phyloP scores from a whole-genome alignment of 2,888 invertebrate species.

The Hirtodrosophila alboralis region DNA sequence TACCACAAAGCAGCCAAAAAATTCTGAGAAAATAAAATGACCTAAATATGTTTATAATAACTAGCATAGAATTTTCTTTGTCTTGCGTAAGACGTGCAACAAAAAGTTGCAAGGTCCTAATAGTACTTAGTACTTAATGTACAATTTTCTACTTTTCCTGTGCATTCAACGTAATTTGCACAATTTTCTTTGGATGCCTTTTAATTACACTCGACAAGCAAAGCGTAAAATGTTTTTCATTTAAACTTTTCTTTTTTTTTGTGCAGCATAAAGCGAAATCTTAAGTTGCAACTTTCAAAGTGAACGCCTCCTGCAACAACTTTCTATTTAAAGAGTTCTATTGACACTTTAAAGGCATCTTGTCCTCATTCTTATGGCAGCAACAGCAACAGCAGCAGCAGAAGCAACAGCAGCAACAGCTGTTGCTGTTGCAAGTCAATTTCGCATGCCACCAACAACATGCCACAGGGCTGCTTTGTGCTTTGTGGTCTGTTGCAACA shows the following conservation, averaged over 20 bases:
- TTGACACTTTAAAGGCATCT: constrained; percentile 27
- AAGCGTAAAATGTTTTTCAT: constrained; percentile 33
- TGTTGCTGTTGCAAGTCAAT: constrained; percentile 48
- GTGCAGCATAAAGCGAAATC: constrained; percentile 10
- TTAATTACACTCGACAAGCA: constrained; percentile 32
- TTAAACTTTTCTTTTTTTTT: too few relatives aligned
- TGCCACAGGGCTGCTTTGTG: constrained; percentile 28
- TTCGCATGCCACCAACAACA: constrained; percentile 21
- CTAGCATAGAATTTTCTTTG: constrained; percentile 5
- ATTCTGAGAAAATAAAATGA: neutral
- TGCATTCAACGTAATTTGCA: constrained; percentile 27
- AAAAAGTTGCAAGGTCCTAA: constrained; percentile 14
- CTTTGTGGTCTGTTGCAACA: constrained; percentile 50
- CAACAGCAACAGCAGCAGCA: constrained; percentile 3
- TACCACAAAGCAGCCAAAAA: too few relatives aligned
- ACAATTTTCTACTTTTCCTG: constrained; percentile 7
- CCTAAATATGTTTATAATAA: neutral
- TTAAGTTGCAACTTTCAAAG: constrained; percentile 10
- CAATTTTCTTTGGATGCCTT: constrained; percentile 27
- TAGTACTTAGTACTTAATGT: constrained; percentile 7
- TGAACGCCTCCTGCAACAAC: neutral
- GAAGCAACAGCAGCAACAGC: constrained; percentile 8
- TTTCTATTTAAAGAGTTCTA: constrained; percentile 13
- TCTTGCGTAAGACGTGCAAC: constrained; percentile 9
- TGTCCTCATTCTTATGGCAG: too few relatives aligned